Conservation (phyloP, 2,888 invertebrate genomes). For the Orthosia gracilis region DNA sequence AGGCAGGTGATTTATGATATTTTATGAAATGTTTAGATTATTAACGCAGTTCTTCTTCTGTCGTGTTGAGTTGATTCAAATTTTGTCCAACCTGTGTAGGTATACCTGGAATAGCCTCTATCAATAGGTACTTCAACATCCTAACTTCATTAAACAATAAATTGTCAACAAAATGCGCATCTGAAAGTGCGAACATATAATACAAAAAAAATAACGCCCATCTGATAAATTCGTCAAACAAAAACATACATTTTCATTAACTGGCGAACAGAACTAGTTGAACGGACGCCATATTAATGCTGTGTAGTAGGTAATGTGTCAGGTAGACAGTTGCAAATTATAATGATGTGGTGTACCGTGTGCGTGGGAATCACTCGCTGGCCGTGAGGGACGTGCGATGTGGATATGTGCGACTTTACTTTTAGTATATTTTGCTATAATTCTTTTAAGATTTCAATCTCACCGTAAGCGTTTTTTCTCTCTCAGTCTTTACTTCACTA, state of each 20-base stretch:
- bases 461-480: no score
- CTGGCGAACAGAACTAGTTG: slow-evolving; percentile 8
- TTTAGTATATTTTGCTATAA: no score
- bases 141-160: background rate
- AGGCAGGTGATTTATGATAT: no score
- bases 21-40: no score
- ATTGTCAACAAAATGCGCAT: background rate
- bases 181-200: background rate
- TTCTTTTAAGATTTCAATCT: no score
- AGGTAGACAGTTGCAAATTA: slow-evolving; percentile 53
- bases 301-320: slow-evolving; percentile 32
- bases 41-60: no score
- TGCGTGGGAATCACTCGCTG: slow-evolving; percentile 62
- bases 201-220: background rate
- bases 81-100: no score
- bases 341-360: slow-evolving; percentile 34
- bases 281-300: slow-evolving; percentile 16
- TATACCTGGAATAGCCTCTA: no score
- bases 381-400: slow-evolving; percentile 18
- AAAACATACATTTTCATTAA: slow-evolving; percentile 3
- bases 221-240: slow-evolving; percentile 8
- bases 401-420: slow-evolving; percentile 12
- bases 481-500: no score
- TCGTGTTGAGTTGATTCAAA: no score
- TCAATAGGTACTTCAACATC: no score